phyloP scores from a whole-genome alignment of 2,113 vertebrate species.

The Brachypteracias leptosomus region DNA sequence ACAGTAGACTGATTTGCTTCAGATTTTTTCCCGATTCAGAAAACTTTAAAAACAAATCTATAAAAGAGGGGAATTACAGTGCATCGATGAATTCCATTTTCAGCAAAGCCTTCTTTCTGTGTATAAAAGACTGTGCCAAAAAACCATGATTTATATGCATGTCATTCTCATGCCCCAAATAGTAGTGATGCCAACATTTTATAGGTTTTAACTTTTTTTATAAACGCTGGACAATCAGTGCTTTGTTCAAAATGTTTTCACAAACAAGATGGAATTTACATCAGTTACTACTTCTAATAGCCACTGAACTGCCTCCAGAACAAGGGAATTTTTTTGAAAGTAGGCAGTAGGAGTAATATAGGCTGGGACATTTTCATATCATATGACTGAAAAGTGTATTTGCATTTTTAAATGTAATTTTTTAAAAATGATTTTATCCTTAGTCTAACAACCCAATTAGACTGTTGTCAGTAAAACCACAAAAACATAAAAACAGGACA shows the following conservation, averaged over 20 bases:
- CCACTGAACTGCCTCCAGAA: constrained; percentile 50
- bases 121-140: not conserved
- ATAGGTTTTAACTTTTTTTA: constrained; percentile 43
- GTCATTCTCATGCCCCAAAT: constrained; percentile 49
- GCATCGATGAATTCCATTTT: not conserved
- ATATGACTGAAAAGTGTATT: constrained; percentile 4
- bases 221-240: constrained; percentile 34
- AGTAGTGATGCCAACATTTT: constrained; percentile 32
- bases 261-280: constrained; percentile 66
- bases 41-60: not conserved
- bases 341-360: constrained; percentile 49
- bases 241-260: constrained; percentile 65
- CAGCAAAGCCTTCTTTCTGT: constrained; percentile 6
- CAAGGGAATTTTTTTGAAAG: constrained; percentile 53
- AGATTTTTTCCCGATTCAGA: not conserved
- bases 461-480: not conserved
- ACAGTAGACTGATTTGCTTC: not conserved
- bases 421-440: not conserved
- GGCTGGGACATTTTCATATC: constrained; percentile 1
- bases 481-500: not conserved
- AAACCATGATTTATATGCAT: constrained; percentile 35
- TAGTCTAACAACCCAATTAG: not conserved
- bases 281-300: constrained; percentile 47
- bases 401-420: not conserved
- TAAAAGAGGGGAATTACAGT: not conserved